Evolutionary conservation across 2,113 vertebrate genomes (phyloP), one percentile per base, ranked within the genome.

Genomic region (Tylochromis polylepis): DNA sequence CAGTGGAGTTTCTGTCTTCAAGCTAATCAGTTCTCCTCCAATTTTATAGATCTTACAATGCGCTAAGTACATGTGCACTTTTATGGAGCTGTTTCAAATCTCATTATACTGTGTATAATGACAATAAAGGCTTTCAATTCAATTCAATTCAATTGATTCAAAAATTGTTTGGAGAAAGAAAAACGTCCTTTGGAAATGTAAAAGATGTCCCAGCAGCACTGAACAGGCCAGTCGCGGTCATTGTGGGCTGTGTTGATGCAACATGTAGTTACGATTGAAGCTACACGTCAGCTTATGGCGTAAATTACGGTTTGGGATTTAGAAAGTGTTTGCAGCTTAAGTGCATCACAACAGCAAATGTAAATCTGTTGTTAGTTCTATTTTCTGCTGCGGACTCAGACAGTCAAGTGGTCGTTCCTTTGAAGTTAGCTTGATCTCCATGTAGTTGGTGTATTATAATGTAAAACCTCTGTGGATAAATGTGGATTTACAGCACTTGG

Each of bases 171-270:
- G 60, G n/a, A 65, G 31, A n/a, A 38, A 36, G 38, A 65, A 38
- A 38, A 22, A n/a, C n/a, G 60, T 67, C 20, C 0, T 14, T 67
- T 36, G 0, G 62, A 67, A 67, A 14, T 67, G 12, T 22, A 67
- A 20, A 22, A 22, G 36, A 22, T 14, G 14, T 41, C 41, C 8
- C 34, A 67, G 0, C 4, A 67, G 62, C 31, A 62, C 10, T 4
- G 18, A 62, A 10, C 31, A 62, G 18, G 31, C 11, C 20, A n/a
- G 59, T 0, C 0, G 0, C 3, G 1, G 59, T 67, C 20, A 14
- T 3, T 38, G 60, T 65, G 34, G 20, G 4, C 60, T 41, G 20
- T 22, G 20, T 6, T 22, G 36, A 67, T 9, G 62, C 20, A 22
- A 67, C 1, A 0, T 5, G 34, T 67, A 41, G 62, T 24, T 41